phyloP scores from a whole-genome alignment of 1,140 invertebrate genomes.

The Conus ventricosus region DNA sequence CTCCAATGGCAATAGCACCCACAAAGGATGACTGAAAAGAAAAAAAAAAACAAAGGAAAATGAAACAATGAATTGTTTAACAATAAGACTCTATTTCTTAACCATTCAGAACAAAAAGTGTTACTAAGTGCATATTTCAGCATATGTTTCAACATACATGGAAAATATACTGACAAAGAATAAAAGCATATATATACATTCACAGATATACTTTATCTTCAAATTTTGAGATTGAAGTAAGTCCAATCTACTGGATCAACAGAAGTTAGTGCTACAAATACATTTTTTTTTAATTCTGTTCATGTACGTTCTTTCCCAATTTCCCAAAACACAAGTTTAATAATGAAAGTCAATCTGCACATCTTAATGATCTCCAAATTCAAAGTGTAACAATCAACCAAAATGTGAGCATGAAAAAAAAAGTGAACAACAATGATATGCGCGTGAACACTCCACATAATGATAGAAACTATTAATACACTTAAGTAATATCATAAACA shows the following conservation, averaged over 20 bases:
- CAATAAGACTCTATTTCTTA: not conserved
- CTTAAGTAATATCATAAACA: too few species aligned
- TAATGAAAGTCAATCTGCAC: not conserved
- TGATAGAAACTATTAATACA: too few species aligned
- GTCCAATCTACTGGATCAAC: too few species aligned
- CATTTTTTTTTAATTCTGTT: too few species aligned
- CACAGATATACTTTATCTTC: not conserved
- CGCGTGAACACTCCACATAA: too few species aligned
- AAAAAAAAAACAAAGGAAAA: slow-evolving; percentile 18
- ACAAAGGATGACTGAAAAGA: slow-evolving; percentile 89
- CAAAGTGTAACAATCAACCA: not conserved
- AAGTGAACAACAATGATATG: not conserved
- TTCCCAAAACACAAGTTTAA: not conserved
- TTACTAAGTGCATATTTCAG: not conserved
- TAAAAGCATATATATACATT: not conserved
- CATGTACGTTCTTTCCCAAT: too few species aligned
- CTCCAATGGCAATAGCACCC: slow-evolving; percentile 98
- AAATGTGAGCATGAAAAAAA: not conserved
- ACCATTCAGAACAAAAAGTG: not conserved
- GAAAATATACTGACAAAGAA: not conserved
- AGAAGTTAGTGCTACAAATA: too few species aligned
- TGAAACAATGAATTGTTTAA: too few species aligned
- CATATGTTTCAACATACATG: not conserved
- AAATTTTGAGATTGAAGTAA: not conserved
- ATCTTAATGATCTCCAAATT: not conserved